phyloP scores from a whole-genome alignment of 2,888 invertebrate species.

The Pantelozetes paolii region DNA sequence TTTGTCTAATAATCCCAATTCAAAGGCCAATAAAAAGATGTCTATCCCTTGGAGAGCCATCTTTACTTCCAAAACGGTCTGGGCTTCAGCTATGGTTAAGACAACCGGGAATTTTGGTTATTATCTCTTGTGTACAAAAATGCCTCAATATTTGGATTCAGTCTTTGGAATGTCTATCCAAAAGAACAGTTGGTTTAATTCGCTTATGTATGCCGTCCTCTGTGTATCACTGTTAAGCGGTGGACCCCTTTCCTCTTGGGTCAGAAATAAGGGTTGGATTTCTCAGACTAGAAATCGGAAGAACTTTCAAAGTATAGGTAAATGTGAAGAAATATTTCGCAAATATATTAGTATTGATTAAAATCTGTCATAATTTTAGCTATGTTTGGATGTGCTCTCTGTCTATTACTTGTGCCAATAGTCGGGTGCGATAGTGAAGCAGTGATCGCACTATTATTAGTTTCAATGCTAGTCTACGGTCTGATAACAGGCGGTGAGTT shows the following conservation, averaged over 20 bases:
- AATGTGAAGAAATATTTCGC: background rate
- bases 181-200: constrained; percentile 35
- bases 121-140: constrained; percentile 30
- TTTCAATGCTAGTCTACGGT: constrained; percentile 23
- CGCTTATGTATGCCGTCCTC: background rate
- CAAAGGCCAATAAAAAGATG: background rate
- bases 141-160: constrained; percentile 25
- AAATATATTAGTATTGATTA: background rate
- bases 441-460: constrained; percentile 29
- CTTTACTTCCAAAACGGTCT: background rate
- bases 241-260: background rate
- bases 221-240: background rate
- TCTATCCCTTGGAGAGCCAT: constrained; percentile 27
- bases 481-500: constrained; percentile 35
- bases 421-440: background rate
- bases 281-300: constrained; percentile 10
- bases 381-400: constrained; percentile 21
- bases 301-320: background rate
- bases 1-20: background rate
- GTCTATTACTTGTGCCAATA: constrained; percentile 31
- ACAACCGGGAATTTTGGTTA: constrained; percentile 25
- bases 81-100: background rate
- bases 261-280: background rate
- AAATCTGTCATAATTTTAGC: background rate
- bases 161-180: constrained; percentile 20